Base-by-base conservation (phyloP, 1,140 invertebrate genomes). In the Cotesia vestalis region DNA sequence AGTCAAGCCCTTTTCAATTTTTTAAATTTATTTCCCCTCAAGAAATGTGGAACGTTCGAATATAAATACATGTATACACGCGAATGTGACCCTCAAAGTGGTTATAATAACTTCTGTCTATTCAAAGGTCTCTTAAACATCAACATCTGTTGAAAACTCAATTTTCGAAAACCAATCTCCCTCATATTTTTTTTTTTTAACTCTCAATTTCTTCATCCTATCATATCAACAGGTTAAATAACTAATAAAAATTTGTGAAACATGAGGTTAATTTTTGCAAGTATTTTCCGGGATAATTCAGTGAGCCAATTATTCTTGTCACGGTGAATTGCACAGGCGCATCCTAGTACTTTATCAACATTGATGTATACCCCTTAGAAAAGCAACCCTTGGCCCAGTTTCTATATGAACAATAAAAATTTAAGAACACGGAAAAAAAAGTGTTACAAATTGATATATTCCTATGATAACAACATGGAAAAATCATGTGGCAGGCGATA, bases 301-400 rank as follows among this genome's bases (percentile, higher is more conserved):
- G 51, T 4, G 63, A 34, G 62, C 70, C 70, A 72, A 72, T 72
- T 72, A 72, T 63, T 66, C 70, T 66, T 66, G 70, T 72, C 70
- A 72, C 62, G 70, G 35, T 57, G 53, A 72, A 60, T 72, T 60
- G 63, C 63, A 66, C 70, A 66, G 70, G 52, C 70, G 20, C 70
- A 59, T 72, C 62, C 62, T 60, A 57, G 70, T 72, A 34, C 63
- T 72, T 63, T 62, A 72, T 72, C 62, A 72, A 66, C 70, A 66
- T 72, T 72, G 70, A 72, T 72, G 53, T 59, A 72, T 64, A 59
- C 38, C 70, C 11, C 35, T 14, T 59, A 38, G 61, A 36, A 27
- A 27, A 40, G 62, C 52, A 40, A 66, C 52, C 63, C 51, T 66
- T 66, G 51, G 61, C n/a, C 40, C 60, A 52, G 53, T 60, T 62